Conservation (phyloP, 2,888 invertebrate species). For the Sinelater perroti region DNA sequence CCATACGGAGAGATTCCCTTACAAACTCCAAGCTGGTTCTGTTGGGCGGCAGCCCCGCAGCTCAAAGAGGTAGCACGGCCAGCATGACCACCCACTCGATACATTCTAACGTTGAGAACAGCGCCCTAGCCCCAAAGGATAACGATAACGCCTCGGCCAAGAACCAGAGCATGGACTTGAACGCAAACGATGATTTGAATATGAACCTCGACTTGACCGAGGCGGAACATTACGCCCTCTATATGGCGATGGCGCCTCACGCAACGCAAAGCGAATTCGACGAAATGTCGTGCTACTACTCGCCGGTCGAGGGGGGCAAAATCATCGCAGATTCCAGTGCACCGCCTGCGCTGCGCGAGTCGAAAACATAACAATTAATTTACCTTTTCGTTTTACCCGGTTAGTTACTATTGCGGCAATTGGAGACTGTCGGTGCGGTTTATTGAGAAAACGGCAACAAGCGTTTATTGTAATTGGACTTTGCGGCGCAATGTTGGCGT, state of each 20-base stretch:
- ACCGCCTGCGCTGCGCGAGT: conserved; percentile 16
- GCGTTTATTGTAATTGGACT: no score
- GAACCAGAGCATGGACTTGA: conserved; percentile 28
- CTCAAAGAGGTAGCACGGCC: conserved; percentile 58
- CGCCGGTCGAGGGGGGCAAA: conserved; percentile 82
- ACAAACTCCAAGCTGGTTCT: conserved; percentile 26
- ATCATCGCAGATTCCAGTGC: conserved; percentile 60
- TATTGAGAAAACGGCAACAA: no score
- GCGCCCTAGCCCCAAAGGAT: conserved; percentile 2
- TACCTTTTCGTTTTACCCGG: no score
- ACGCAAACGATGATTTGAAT: conserved; percentile 45
- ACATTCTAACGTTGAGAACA: background rate
- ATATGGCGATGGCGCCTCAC: conserved; percentile 85
- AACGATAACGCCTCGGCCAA: background rate
- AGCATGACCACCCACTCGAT: conserved; percentile 48
- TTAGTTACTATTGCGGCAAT: no score
- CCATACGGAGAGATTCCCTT: conserved; percentile 48
- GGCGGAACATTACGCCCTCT: conserved; percentile 87
- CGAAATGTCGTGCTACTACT: conserved; percentile 86
- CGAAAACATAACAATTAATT: conserved; percentile 35
- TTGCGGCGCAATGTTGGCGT: no score
- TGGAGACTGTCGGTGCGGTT: conserved; percentile 4
- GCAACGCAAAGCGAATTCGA: conserved; percentile 90
- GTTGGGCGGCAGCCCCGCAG: conserved; percentile 49
- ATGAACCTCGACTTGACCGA: conserved; percentile 78